Percentiles rank a stretch among this genome's conserved stretches.
Evolutionary conservation across 1,140 invertebrate species (phyloP).

Genomic region (Dendrolimus punctatus): DNA sequence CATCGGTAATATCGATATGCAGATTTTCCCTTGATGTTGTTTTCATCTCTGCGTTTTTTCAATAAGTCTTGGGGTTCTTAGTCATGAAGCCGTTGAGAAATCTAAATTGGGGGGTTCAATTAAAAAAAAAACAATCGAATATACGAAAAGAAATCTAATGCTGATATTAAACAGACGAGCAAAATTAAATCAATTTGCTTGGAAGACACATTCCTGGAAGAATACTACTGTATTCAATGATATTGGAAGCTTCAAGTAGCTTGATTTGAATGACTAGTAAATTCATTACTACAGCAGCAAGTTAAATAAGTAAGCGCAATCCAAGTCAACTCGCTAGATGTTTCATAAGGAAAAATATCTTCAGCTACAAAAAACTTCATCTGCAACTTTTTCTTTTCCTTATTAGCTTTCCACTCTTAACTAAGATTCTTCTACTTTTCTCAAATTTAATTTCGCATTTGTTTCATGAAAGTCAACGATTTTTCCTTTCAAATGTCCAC

Average conservation of each 20-base stretch:
- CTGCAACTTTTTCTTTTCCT: slow-evolving; percentile 36
- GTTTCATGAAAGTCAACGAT: slow-evolving; percentile 15
- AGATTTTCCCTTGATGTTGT: too few species aligned
- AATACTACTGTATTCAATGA: too few species aligned
- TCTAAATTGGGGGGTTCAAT: too few species aligned
- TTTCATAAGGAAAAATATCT: slow-evolving; percentile 47
- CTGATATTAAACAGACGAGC: too few species aligned
- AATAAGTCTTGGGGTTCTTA: too few species aligned
- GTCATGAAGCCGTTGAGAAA: too few species aligned
- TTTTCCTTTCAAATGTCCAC: slow-evolving; percentile 10
- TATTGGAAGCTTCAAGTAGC: slow-evolving; percentile 5
- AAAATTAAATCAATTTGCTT: too few species aligned
- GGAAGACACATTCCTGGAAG: too few species aligned
- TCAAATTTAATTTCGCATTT: slow-evolving; percentile 33
- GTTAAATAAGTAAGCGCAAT: slow-evolving; percentile 32
- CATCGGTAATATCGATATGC: too few species aligned
- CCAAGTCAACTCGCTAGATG: slow-evolving; percentile 28
- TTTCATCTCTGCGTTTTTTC: too few species aligned
- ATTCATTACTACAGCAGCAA: slow-evolving; percentile 20
- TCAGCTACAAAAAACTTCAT: slow-evolving; percentile 31
- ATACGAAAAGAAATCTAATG: too few species aligned
- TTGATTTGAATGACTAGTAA: slow-evolving; percentile 21
- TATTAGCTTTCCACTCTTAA: slow-evolving; percentile 39
- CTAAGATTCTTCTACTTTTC: slow-evolving; percentile 33
- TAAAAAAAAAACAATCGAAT: too few species aligned